Evolutionary conservation across 2,113 vertebrate genomes (phyloP).

Genomic region (Calypte anna): DNA sequence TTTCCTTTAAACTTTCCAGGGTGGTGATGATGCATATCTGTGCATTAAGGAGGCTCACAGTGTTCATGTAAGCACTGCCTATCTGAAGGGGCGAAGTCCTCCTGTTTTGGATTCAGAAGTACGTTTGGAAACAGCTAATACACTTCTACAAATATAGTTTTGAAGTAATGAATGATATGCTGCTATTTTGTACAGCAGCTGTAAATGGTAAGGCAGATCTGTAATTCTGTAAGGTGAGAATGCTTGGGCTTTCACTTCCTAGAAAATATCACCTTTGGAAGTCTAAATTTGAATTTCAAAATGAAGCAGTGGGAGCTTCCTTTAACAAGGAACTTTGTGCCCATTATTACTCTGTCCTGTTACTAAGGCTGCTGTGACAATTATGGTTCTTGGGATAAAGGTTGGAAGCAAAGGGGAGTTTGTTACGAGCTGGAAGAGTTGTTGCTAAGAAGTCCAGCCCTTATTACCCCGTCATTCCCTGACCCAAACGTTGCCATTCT

Average conservation of each 20-base stretch:
- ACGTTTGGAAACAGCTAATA: background rate
- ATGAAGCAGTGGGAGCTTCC: background rate
- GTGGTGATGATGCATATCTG: slow-evolving; percentile 86
- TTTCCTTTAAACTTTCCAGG: slow-evolving; percentile 69
- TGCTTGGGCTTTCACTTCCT: background rate
- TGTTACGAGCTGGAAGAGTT: background rate
- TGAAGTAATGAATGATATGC: background rate
- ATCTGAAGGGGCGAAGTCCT: slow-evolving; percentile 71
- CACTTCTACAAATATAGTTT: background rate
- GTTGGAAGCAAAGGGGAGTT: background rate
- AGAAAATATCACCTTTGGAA: background rate
- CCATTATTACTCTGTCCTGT: background rate
- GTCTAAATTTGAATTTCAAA: background rate
- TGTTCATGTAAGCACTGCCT: slow-evolving; percentile 73
- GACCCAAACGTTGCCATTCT: fast-evolving
- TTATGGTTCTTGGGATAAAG: background rate
- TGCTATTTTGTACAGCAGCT: background rate
- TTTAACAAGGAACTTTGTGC: background rate
- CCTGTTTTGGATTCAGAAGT: slow-evolving; percentile 80
- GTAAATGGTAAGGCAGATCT: background rate
- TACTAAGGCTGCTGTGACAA: background rate
- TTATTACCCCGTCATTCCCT: background rate
- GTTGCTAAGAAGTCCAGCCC: background rate
- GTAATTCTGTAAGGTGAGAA: background rate
- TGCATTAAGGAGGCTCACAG: slow-evolving; percentile 73